These are phyloP conservation scores for Thryonomys swinderianus DNA, from an alignment of 2,113 vertebrate genomes.

Conservation along the genomic window DNA sequence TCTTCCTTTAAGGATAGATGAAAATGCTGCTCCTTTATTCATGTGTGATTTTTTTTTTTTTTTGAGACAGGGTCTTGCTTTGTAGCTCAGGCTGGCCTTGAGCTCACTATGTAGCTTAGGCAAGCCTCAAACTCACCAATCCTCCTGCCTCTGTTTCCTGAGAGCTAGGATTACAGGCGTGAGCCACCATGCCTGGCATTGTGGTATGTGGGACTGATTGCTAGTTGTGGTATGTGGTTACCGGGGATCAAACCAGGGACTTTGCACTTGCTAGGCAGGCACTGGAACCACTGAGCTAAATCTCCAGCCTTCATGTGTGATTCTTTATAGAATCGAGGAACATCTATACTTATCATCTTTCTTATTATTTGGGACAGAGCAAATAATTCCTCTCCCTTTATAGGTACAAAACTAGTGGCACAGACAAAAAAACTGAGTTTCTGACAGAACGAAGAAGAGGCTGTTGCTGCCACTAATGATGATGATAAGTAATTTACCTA, in stretches of 20 bases:
- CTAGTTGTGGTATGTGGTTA: too few relatives aligned
- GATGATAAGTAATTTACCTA: neutral
- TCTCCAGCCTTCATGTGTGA: neutral
- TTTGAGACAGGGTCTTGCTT: too few relatives aligned
- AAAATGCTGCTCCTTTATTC: neutral
- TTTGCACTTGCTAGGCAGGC: too few relatives aligned
- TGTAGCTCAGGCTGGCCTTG: too few relatives aligned
- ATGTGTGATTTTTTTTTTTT: neutral
- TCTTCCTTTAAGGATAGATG: neutral
- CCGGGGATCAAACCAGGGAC: too few relatives aligned
- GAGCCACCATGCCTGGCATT: too few relatives aligned
- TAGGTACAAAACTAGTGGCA: neutral
- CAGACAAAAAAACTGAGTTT: neutral
- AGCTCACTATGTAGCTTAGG: too few relatives aligned
- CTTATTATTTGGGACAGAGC: neutral
- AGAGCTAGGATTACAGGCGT: too few relatives aligned
- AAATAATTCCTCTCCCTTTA: neutral
- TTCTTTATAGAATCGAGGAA: neutral
- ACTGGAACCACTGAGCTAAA: too few relatives aligned
- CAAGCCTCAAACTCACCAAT: too few relatives aligned
- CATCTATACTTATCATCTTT: neutral
- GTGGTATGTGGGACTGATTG: too few relatives aligned
- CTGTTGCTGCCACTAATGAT: rapidly evolving
- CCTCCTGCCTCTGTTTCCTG: too few relatives aligned
- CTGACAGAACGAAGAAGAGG: neutral